Conservation (phyloP, 2,797 vertebrate species). For the Bovichtus variegatus region DNA sequence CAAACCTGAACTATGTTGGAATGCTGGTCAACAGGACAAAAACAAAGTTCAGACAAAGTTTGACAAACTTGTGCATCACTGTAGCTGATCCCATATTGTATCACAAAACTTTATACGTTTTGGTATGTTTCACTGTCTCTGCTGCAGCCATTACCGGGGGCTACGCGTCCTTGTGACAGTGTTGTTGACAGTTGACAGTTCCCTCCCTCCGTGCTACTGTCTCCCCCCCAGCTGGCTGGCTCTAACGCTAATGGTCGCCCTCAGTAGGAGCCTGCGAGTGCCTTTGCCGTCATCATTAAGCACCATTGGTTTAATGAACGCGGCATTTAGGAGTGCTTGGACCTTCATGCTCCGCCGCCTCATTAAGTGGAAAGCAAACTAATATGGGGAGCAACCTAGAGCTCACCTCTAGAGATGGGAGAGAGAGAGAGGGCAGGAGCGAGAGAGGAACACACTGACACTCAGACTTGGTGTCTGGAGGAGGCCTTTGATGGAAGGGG, state of each 20-base stretch:
- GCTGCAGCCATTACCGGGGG: constrained; percentile 61
- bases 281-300: constrained; percentile 87
- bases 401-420: constrained; percentile 84
- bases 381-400: constrained; percentile 86
- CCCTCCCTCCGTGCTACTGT: constrained; percentile 43
- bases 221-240: constrained; percentile 77
- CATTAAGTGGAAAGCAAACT: constrained; percentile 88
- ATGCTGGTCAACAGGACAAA: not conserved
- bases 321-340: constrained; percentile 86
- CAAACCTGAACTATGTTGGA: not conserved
- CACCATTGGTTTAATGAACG: constrained; percentile 87
- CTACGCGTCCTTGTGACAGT: constrained; percentile 78
- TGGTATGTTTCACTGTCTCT: not conserved
- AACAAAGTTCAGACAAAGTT: not conserved
- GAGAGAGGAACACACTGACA: not conserved
- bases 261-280: constrained; percentile 80
- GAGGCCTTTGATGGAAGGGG: constrained; percentile 33
- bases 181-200: constrained; percentile 66
- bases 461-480: constrained; percentile 23
- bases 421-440: not conserved
- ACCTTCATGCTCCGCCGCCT: constrained; percentile 87
- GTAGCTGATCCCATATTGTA: not conserved
- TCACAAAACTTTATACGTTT: not conserved
- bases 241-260: constrained; percentile 78
- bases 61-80: not conserved